Conservation (phyloP, 2,113 vertebrate genomes). For the Coryphaenoides rupestris region DNA sequence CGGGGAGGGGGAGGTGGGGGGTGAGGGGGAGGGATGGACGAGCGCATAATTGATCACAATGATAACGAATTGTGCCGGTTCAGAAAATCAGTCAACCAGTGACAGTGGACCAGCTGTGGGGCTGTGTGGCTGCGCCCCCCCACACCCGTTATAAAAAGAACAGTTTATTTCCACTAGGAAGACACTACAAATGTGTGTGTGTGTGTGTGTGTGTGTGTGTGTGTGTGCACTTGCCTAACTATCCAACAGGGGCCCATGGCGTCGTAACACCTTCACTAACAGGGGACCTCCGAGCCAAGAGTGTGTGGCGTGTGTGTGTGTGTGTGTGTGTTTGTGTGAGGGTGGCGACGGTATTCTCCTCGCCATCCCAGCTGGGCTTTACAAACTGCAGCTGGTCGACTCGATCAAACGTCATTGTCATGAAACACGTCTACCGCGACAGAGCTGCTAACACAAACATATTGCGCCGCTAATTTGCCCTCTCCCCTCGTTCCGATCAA, state of each 20-base stretch:
- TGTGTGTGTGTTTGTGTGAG: not conserved
- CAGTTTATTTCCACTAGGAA: conserved; percentile 45
- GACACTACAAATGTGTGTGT: conserved; percentile 14
- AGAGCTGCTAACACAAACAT: conserved; percentile 41
- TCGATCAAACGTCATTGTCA: conserved; percentile 51
- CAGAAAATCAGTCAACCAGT: conserved; percentile 45
- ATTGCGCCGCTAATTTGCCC: conserved; percentile 1
- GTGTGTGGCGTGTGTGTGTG: conserved; percentile 11
- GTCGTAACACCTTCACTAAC: too few species aligned
- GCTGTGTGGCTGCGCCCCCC: too few species aligned
- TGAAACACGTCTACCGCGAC: conserved; percentile 32
- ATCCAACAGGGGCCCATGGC: too few species aligned
- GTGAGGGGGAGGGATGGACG: too few species aligned
- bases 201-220: conserved; percentile 25
- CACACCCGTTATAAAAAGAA: conserved; percentile 46
- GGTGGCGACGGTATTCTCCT: conserved; percentile 10
- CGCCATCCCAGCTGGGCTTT: conserved; percentile 51
- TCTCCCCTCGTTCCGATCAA: too few species aligned
- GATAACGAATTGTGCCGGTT: conserved; percentile 44
- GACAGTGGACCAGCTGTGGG: conserved; percentile 60
- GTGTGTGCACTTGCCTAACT: too few species aligned
- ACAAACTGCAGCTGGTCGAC: conserved; percentile 51
- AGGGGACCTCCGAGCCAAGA: too few species aligned
- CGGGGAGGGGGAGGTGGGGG: too few species aligned
- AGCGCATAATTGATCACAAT: conserved; percentile 57